Conservation (phyloP, 2,113 vertebrate species). For the Cyprinodon brontotheroides region DNA sequence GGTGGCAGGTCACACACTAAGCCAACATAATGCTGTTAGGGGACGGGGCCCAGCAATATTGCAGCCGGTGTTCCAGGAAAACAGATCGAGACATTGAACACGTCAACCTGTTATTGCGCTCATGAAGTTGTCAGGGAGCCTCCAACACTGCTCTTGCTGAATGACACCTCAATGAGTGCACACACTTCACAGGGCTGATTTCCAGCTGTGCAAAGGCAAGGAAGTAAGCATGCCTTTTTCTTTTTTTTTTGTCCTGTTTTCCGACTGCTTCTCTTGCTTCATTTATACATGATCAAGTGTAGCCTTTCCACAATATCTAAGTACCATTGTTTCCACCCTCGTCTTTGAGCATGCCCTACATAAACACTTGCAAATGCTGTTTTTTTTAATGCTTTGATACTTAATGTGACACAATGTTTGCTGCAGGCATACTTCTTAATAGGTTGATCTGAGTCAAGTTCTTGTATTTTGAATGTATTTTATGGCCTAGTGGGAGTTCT, state of each 20-base stretch:
- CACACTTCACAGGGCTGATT: not conserved
- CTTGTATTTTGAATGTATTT: not conserved
- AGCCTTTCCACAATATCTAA: not conserved
- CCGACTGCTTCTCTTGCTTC: not conserved
- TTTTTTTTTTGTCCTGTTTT: not conserved
- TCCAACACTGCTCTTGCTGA: constrained; percentile 20
- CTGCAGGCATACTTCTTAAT: not conserved
- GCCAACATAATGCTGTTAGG: not conserved
- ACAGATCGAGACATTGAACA: not conserved
- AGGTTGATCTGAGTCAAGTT: not conserved
- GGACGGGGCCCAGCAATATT: constrained; percentile 4
- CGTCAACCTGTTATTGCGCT: constrained; percentile 23
- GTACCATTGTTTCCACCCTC: not conserved
- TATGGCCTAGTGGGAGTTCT: not conserved
- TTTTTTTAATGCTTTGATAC: not conserved
- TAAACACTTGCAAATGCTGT: not conserved
- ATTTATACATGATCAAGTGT: not conserved
- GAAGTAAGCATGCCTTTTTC: constrained; percentile 1
- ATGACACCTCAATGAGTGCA: constrained; percentile 3
- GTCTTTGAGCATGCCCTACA: not conserved
- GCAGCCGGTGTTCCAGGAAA: not conserved
- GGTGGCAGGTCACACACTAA: constrained; percentile 11
- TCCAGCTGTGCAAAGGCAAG: constrained; percentile 6
- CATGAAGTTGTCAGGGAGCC: constrained; percentile 26
- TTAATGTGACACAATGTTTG: not conserved